Conservation (phyloP, 2,888 invertebrate genomes). For the Nudaria mundana region DNA sequence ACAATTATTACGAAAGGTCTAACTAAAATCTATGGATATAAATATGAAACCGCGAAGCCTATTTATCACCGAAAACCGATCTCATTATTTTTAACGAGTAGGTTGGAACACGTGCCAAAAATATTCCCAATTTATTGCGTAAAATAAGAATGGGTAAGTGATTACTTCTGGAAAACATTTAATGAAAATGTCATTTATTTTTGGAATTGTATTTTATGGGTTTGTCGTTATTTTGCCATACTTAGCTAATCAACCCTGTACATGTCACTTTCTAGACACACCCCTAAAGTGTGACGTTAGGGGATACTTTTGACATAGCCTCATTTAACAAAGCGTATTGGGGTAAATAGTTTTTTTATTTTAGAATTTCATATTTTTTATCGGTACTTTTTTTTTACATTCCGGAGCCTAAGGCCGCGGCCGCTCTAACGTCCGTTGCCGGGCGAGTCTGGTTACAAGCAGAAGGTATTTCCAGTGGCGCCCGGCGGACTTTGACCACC, state of each 20-base stretch:
- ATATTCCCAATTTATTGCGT: constrained; percentile 65
- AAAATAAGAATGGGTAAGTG: constrained; percentile 54
- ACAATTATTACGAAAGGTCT: constrained; percentile 24
- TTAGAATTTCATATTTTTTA: background rate
- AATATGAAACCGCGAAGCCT: constrained; percentile 42
- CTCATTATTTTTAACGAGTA: constrained; percentile 77
- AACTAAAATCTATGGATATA: constrained; percentile 31
- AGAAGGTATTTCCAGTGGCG: too few species aligned
- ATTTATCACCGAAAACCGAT: constrained; percentile 56
- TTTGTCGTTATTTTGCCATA: constrained; percentile 69
- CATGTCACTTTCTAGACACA: constrained; percentile 68
- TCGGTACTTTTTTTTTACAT: too few species aligned
- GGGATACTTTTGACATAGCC: constrained; percentile 8
- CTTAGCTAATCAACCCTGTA: constrained; percentile 74
- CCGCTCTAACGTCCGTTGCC: too few species aligned
- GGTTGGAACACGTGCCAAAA: constrained; percentile 57
- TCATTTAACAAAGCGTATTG: background rate
- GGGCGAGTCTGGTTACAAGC: too few species aligned
- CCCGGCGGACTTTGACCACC: too few species aligned
- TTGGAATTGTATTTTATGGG: constrained; percentile 43
- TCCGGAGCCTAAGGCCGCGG: too few species aligned
- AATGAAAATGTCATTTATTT: constrained; percentile 31
- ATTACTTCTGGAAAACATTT: constrained; percentile 46
- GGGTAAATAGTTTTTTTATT: background rate
- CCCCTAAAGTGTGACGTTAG: constrained; percentile 38